phyloP scores from a whole-genome alignment of 2,888 invertebrate species.

The Drosophila colorata region DNA sequence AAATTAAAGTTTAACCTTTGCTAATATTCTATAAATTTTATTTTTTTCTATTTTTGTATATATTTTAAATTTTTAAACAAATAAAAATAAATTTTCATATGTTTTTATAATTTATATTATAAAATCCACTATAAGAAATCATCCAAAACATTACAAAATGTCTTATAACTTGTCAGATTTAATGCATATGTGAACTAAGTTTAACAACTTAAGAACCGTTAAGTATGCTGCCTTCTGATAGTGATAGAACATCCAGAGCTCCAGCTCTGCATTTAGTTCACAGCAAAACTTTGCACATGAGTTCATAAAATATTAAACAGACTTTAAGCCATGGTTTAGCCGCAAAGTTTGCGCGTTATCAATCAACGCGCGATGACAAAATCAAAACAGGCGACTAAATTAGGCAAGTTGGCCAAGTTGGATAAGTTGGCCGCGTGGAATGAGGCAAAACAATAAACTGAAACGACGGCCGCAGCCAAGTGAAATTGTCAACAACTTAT shows the following conservation, averaged over 20 bases:
- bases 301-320: slow-evolving; percentile 28
- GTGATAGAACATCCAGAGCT: background rate
- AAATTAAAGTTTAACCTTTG: no score
- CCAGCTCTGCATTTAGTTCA: background rate
- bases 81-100: no score
- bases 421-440: slow-evolving; percentile 31
- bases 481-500: slow-evolving; percentile 67
- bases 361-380: slow-evolving; percentile 44
- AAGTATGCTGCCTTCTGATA: no score
- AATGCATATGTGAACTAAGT: background rate
- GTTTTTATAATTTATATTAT: no score
- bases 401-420: slow-evolving; percentile 54
- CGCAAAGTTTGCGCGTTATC: slow-evolving; percentile 39
- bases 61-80: no score
- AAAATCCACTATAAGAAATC: no score
- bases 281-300: background rate
- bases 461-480: slow-evolving; percentile 36
- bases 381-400: slow-evolving; percentile 50
- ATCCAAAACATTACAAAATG: no score
- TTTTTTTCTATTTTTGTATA: background rate
- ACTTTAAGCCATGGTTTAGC: slow-evolving; percentile 10
- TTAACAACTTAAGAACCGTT: background rate
- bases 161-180: no score
- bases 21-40: no score
- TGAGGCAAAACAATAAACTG: slow-evolving; percentile 46